Percentiles rank a stretch among this genome's conserved stretches.
Conservation (phyloP, 2,797 vertebrate species). For the Amphiprion clarkii region DNA sequence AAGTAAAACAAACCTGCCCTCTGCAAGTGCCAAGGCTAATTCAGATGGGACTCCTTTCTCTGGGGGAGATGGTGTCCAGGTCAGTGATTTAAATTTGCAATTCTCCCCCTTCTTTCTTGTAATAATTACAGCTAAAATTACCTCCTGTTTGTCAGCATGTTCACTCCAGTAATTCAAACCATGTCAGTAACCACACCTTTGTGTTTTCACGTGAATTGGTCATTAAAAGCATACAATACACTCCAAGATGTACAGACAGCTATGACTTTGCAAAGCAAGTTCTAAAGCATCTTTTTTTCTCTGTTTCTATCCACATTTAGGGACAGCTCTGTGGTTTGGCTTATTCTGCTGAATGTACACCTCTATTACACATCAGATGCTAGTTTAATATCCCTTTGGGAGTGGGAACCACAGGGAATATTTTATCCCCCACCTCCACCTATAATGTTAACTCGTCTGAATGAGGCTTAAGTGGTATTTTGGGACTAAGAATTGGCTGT, state of each 20-base stretch:
- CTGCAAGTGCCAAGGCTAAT: conserved; percentile 5
- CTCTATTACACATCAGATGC: too few relatives aligned
- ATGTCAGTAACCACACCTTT: too few relatives aligned
- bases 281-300: too few relatives aligned
- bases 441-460: not conserved
- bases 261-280: too few relatives aligned
- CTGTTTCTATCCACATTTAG: too few relatives aligned
- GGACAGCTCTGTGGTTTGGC: too few relatives aligned
- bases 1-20: not conserved
- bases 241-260: too few relatives aligned
- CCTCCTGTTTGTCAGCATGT: not conserved
- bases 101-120: not conserved
- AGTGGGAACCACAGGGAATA: not conserved
- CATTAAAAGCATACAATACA: too few relatives aligned
- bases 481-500: not conserved
- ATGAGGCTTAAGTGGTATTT: not conserved
- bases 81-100: not conserved
- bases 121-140: not conserved
- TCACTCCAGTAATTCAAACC: too few relatives aligned
- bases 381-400: too few relatives aligned
- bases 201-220: too few relatives aligned
- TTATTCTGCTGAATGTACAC: too few relatives aligned
- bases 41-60: not conserved
- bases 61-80: not conserved
- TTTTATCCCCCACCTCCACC: not conserved